Base-by-base conservation (phyloP, 2,113 vertebrate genomes). In the Triplophysa dalaica region DNA sequence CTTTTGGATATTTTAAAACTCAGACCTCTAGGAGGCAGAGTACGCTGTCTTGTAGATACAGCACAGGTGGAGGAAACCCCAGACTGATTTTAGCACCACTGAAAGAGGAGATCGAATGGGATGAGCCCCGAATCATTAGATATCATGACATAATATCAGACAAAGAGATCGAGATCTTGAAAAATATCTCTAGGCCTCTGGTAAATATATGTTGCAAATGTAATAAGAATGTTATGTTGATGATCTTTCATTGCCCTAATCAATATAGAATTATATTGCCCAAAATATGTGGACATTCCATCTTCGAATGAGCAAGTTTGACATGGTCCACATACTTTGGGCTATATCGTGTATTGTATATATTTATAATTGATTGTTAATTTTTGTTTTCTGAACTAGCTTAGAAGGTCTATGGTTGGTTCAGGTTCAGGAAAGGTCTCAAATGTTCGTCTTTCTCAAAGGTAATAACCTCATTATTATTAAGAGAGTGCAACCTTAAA, bases 51-150 rank as follows among this genome's bases (percentile, higher is more conserved):
- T 86, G 84, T 63, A 79, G 82, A 21, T 82, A 80, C 74, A 81
- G 67, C 75, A 82, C 75, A 43, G 82, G 74, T 58, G 70, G 80
- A 29, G 70, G 78, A 50, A 86, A 86, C 70, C 79, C 82, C 38
- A 72, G 70, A 22, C 76, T 86, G 4, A 83, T 79, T 26, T 79
- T 64, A 1, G 78, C 79, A 10, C 84, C 84, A 29, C 24, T 86
- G 16, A 81, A 82, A 63, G 82, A 76, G 48, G 84, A 85, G 41
- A 75, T 69, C n/a, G 78, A 76, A 41, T 86, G 84, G 84, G 82
- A 81, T 16, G 48, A 69, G 6, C 84, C 84, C 10, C 22, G 22
- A 4, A 84, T 86, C 60, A 63, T 75, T 24, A 81, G 82, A 81
- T 84, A 76, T 63, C 82, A 86, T 62, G 54, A 83, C 48, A 52